phyloP scores from a whole-genome alignment of 1,140 invertebrate species.

The Drosophila virilis region DNA sequence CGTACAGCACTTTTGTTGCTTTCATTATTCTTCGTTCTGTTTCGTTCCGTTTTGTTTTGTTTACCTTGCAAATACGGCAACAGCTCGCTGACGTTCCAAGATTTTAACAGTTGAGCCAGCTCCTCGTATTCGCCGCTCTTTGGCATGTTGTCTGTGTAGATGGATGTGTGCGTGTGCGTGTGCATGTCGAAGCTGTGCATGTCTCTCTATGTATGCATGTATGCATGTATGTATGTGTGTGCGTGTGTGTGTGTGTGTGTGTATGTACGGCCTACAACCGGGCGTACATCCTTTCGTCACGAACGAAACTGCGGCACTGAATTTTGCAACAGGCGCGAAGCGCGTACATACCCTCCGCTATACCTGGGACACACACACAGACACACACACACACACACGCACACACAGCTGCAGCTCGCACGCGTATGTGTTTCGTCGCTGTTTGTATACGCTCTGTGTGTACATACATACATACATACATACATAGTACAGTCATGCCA shows the following conservation, averaged over 20 bases:
- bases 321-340: constrained; percentile 76
- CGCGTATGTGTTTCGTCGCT: constrained; percentile 21
- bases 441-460: constrained; percentile 37
- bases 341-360: constrained; percentile 46
- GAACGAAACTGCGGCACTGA: constrained; percentile 70
- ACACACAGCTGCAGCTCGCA: constrained; percentile 7
- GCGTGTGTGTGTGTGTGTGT: constrained; percentile 35
- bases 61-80: constrained; percentile 72
- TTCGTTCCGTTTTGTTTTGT: constrained; percentile 34
- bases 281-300: constrained; percentile 78
- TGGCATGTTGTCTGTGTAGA: constrained; percentile 29
- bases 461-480: constrained; percentile 26
- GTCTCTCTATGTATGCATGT: background rate
- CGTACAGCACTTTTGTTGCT: background rate
- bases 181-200: background rate
- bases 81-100: constrained; percentile 69
- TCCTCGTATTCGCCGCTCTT: constrained; percentile 59
- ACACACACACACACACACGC: constrained; percentile 4
- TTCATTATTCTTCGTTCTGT: constrained; percentile 1
- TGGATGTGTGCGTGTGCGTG: background rate
- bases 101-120: constrained; percentile 58
- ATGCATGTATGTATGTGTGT: background rate
- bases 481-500: constrained; percentile 59
- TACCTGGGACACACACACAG: constrained; percentile 38
- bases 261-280: constrained; percentile 60